Conservation (phyloP, 2,113 vertebrate genomes). For the Labrus mixtus region DNA sequence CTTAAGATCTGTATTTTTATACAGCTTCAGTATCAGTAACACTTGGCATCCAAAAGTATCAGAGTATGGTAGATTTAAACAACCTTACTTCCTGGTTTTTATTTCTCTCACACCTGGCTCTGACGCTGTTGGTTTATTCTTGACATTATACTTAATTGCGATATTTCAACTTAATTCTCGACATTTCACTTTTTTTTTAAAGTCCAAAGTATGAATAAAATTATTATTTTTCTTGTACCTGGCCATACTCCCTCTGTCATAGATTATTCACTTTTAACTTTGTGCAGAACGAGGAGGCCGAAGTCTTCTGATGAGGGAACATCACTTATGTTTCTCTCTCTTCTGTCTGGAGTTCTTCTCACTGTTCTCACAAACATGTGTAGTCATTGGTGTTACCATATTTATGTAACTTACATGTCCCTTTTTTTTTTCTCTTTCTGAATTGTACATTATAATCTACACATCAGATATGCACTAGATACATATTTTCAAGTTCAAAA, state of each 20-base stretch:
- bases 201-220: neutral
- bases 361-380: constrained; percentile 11
- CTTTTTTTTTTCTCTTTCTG: constrained; percentile 70
- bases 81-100: too few species aligned
- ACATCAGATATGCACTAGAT: constrained; percentile 72
- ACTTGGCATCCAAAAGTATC: too few species aligned
- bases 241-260: too few species aligned
- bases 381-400: constrained; percentile 25
- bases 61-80: too few species aligned
- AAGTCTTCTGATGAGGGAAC: constrained; percentile 1
- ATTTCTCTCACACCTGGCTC: too few species aligned
- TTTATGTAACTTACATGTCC: constrained; percentile 61
- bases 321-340: neutral
- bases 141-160: too few species aligned
- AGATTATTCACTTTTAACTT: neutral
- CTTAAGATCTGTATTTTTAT: too few species aligned
- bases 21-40: too few species aligned
- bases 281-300: constrained; percentile 2
- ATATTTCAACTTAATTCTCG: too few species aligned
- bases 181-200: neutral
- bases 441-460: constrained; percentile 69
- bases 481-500: constrained; percentile 81
- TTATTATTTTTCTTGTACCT: neutral
- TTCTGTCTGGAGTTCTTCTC: neutral
- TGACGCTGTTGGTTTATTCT: neutral